phyloP scores from a whole-genome alignment of 2,113 vertebrate species.

The Plecturocebus donacophilus region DNA sequence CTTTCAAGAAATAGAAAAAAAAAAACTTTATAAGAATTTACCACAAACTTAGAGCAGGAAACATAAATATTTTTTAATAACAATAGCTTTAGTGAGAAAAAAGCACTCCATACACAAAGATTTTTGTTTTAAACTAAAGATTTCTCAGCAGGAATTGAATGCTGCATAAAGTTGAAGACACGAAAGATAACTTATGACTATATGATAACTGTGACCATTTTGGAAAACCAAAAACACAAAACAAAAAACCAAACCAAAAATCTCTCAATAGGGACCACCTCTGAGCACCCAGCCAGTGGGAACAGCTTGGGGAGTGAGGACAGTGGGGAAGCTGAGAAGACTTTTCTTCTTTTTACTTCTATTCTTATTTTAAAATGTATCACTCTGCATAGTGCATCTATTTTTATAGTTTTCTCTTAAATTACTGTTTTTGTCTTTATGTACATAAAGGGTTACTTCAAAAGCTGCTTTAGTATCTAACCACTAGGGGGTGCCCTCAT shows the following conservation, averaged over 20 bases:
- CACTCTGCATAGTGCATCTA: background rate
- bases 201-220: background rate
- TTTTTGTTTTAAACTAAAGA: background rate
- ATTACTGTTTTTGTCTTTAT: background rate
- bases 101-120: background rate
- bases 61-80: background rate
- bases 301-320: background rate
- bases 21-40: background rate
- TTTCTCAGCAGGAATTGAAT: background rate
- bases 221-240: background rate
- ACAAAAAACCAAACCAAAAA: background rate
- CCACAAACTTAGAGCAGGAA: background rate
- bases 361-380: background rate
- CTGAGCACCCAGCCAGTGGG: background rate
- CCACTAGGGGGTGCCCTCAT: conserved; percentile 58
- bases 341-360: background rate
- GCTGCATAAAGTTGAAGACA: background rate
- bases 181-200: background rate
- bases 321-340: rapidly evolving
- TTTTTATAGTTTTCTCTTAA: background rate
- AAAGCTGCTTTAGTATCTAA: background rate
- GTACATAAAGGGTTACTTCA: background rate
- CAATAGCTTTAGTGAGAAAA: background rate
- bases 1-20: background rate
- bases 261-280: rapidly evolving